Evolutionary conservation across 2,797 vertebrate species (phyloP).

Genomic region (Tinamus major): DNA sequence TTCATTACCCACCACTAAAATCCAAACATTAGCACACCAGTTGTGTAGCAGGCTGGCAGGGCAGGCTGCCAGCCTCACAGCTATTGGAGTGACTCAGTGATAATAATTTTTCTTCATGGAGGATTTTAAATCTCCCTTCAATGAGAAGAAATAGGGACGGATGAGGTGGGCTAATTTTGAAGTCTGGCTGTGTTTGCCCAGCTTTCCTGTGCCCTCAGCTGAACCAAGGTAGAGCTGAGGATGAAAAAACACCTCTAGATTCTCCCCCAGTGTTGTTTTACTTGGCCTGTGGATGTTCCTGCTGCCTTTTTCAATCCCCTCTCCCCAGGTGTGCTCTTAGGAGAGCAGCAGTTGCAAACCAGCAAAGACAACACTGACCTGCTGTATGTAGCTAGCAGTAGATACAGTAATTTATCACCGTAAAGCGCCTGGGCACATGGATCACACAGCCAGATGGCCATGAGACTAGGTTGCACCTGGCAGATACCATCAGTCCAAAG

Average conservation of each 20-base stretch:
- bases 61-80: conserved; percentile 46
- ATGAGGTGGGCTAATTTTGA: neutral
- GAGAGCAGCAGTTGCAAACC: neutral
- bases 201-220: neutral
- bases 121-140: conserved; percentile 8
- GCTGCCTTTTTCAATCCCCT: neutral
- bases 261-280: neutral
- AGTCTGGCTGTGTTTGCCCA: neutral
- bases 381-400: neutral
- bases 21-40: conserved; percentile 51
- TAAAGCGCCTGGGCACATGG: neutral
- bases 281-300: accelerated
- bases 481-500: conserved; percentile 25
- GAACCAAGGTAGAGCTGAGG: neutral
- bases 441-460: neutral
- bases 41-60: conserved; percentile 53
- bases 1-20: conserved; percentile 47
- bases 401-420: neutral
- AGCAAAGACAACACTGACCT: neutral
- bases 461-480: neutral
- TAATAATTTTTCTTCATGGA: conserved; percentile 19
- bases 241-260: neutral
- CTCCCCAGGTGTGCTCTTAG: neutral
- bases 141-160: neutral
- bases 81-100: conserved; percentile 40